Conservation (phyloP, 2,797 vertebrate species). For the Tangara arthus region DNA sequence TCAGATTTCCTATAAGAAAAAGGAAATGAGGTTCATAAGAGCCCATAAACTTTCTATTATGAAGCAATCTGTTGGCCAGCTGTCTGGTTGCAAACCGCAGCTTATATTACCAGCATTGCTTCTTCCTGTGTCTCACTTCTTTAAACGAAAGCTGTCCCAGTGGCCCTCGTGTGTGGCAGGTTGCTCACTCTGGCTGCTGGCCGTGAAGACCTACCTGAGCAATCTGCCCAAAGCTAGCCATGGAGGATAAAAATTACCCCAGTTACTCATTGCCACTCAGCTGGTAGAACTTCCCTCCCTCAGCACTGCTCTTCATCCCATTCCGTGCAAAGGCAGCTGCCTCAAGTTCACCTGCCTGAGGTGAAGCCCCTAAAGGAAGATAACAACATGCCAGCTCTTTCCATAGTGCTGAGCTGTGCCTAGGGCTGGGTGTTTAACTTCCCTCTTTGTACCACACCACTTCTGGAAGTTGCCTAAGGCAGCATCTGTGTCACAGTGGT, state of each 20-base stretch:
- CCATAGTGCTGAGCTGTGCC: background rate
- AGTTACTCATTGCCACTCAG: background rate
- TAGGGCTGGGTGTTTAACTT: background rate
- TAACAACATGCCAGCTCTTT: background rate
- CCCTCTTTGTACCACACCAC: background rate
- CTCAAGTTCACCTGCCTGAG: background rate
- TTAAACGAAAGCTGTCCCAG: conserved; percentile 17
- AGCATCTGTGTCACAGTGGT: background rate
- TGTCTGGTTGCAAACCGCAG: conserved; percentile 53
- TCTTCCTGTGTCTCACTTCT: conserved; percentile 49
- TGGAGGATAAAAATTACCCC: background rate
- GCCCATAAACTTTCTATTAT: conserved; percentile 54
- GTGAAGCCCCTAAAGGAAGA: background rate
- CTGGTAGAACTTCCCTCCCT: background rate
- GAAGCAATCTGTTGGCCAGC: conserved; percentile 57
- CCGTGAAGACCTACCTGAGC: background rate
- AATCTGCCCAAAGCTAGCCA: background rate
- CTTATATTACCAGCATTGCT: conserved; percentile 26
- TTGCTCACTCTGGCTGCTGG: background rate
- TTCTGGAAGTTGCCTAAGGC: background rate
- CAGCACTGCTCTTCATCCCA: background rate
- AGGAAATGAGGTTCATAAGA: conserved; percentile 54
- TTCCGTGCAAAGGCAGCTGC: background rate
- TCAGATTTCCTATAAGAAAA: conserved; percentile 49
- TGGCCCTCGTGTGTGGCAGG: conserved; percentile 5